Conservation (phyloP, 2,888 invertebrate genomes). For the Diarsia brunnea region DNA sequence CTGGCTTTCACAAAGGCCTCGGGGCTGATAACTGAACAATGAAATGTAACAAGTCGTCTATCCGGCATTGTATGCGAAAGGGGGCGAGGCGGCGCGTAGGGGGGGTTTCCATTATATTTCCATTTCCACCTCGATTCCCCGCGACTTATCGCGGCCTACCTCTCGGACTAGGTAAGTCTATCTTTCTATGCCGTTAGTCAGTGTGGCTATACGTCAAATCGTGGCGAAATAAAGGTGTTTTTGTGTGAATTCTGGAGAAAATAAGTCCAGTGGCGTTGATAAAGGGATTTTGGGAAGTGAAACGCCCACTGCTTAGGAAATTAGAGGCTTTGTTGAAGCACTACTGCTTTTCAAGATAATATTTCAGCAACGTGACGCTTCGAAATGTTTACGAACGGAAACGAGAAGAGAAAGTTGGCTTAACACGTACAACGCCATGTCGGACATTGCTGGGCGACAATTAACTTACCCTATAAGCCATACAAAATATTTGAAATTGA, state of each 20-base stretch:
- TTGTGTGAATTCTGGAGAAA: constrained; percentile 67
- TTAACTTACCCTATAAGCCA: no score
- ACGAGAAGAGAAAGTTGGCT: neutral
- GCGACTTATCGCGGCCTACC: constrained; percentile 90
- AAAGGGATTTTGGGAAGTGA: constrained; percentile 28
- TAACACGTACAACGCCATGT: no score
- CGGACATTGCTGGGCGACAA: no score
- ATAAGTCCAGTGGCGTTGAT: constrained; percentile 55
- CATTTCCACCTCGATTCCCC: constrained; percentile 90
- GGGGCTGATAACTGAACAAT: constrained; percentile 90
- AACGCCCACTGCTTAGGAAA: constrained; percentile 16
- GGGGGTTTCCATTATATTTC: constrained; percentile 90
- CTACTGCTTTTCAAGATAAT: neutral
- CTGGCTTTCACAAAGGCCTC: constrained; percentile 88
- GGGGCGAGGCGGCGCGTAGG: constrained; percentile 70
- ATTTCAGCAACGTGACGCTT: neutral
- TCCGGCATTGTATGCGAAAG: constrained; percentile 87
- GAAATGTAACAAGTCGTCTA: constrained; percentile 91
- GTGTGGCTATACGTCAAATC: constrained; percentile 81
- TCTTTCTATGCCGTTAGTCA: constrained; percentile 89
- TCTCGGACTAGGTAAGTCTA: constrained; percentile 88
- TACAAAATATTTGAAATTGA: no score
- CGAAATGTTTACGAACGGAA: neutral
- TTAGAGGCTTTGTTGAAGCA: constrained; percentile 13
- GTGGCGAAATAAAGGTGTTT: constrained; percentile 73